These are phyloP conservation scores for Chaetorhynchus papuensis DNA, from an alignment of 2,113 vertebrate species.

Conservation along the genomic window DNA sequence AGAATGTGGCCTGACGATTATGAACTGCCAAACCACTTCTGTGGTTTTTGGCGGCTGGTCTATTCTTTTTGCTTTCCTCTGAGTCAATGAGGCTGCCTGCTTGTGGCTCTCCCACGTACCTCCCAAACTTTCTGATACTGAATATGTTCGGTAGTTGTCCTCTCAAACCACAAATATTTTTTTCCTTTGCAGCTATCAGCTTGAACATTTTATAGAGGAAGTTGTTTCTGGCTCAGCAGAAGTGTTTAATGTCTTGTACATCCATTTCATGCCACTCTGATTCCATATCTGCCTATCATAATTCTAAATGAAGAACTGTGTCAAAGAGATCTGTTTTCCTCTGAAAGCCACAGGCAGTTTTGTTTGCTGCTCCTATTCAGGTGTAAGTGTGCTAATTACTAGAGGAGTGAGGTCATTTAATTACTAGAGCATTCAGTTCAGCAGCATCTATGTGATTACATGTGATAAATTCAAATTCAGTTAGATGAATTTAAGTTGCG, in stretches of 20 bases:
- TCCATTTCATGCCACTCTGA: neutral
- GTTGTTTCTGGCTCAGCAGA: neutral
- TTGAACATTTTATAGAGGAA: neutral
- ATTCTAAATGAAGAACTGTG: neutral
- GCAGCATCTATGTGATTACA: neutral
- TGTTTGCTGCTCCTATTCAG: neutral
- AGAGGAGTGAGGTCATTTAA: neutral
- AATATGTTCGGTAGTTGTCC: neutral
- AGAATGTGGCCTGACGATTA: neutral
- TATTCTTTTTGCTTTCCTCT: neutral
- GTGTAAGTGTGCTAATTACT: neutral
- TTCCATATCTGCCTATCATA: neutral
- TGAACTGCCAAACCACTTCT: neutral
- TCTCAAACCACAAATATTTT: neutral
- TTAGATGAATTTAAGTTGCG: neutral
- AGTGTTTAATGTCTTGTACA: neutral
- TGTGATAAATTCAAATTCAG: neutral
- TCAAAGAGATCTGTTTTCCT: neutral
- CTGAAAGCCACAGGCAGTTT: neutral
- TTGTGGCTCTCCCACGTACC: neutral
- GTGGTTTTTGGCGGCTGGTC: neutral
- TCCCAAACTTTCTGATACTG: neutral
- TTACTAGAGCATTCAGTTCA: neutral
- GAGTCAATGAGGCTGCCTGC: neutral
- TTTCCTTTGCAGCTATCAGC: neutral